Conservation (phyloP, 2,113 vertebrate genomes). For the Ancistrus triradiatus region DNA sequence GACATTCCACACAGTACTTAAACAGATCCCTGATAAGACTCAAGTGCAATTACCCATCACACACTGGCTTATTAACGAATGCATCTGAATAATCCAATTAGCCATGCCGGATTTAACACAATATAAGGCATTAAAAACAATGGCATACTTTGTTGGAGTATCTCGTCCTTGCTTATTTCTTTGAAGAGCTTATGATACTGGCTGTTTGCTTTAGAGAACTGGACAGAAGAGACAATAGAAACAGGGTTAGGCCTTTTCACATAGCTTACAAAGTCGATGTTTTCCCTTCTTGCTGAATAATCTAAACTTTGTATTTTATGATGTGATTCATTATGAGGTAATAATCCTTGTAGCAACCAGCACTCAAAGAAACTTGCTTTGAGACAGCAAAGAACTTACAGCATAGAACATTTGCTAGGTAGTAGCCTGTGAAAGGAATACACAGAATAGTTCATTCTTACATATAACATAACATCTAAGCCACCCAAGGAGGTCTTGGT, state of each 20-base stretch:
- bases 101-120: constrained; percentile 4
- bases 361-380: no score
- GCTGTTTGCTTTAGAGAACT: constrained; percentile 86
- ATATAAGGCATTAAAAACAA: constrained; percentile 1
- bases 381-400: no score
- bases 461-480: no score
- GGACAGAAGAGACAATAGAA: constrained; percentile 52
- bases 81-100: constrained; percentile 4
- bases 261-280: neutral
- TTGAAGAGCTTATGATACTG: constrained; percentile 96
- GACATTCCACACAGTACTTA: constrained; percentile 1
- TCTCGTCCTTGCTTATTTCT: constrained; percentile 84
- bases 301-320: no score
- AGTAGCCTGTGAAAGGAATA: no score
- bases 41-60: neutral
- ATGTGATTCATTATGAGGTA: no score
- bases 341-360: no score
- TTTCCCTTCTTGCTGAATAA: no score
- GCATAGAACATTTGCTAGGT: no score
- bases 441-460: no score
- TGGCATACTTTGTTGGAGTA: constrained; percentile 87
- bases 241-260: neutral
- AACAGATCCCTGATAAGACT: constrained; percentile 6
- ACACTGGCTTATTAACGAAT: neutral
- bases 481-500: no score